Percentiles rank a stretch among this genome's conserved stretches.
phyloP scores from a whole-genome alignment of 2,888 invertebrate species.

The Anticlea derivata region DNA sequence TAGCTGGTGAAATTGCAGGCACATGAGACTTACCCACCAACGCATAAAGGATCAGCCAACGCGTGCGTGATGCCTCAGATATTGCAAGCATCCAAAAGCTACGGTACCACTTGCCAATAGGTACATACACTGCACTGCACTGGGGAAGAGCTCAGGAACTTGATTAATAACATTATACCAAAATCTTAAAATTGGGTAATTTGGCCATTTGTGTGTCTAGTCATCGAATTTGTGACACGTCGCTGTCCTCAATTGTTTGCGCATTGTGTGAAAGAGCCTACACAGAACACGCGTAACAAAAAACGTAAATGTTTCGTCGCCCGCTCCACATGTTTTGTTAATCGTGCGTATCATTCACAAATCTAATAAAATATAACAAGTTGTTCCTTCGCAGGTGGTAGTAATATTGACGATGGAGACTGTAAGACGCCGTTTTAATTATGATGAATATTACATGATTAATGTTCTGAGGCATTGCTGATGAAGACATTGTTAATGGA shows the following conservation, averaged over 20 bases:
- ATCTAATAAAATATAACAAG: conserved; percentile 31
- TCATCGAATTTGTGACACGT: background rate
- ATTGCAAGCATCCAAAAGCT: conserved; percentile 2
- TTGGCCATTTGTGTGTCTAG: too few relatives aligned
- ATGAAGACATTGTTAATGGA: conserved; percentile 32
- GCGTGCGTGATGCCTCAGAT: background rate
- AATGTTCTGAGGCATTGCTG: conserved; percentile 34
- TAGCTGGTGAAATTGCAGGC: too few relatives aligned
- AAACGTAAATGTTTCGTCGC: conserved; percentile 38
- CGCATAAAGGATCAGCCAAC: too few relatives aligned
- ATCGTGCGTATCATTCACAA: conserved; percentile 40
- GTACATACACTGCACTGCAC: too few relatives aligned
- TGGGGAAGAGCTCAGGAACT: too few relatives aligned
- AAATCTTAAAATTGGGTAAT: too few relatives aligned
- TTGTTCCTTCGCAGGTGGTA: conserved; percentile 16
- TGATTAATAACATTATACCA: too few relatives aligned
- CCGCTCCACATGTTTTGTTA: conserved; percentile 43
- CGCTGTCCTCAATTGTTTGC: background rate
- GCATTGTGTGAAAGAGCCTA: conserved; percentile 11
- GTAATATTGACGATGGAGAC: conserved; percentile 24
- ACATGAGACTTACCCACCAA: too few relatives aligned
- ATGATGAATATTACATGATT: conserved; percentile 36
- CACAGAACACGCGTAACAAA: conserved; percentile 33
- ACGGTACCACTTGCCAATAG: too few relatives aligned
- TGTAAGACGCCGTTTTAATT: conserved; percentile 31